Conservation (phyloP, 2,888 invertebrate genomes). For the Melanotus villosus region DNA sequence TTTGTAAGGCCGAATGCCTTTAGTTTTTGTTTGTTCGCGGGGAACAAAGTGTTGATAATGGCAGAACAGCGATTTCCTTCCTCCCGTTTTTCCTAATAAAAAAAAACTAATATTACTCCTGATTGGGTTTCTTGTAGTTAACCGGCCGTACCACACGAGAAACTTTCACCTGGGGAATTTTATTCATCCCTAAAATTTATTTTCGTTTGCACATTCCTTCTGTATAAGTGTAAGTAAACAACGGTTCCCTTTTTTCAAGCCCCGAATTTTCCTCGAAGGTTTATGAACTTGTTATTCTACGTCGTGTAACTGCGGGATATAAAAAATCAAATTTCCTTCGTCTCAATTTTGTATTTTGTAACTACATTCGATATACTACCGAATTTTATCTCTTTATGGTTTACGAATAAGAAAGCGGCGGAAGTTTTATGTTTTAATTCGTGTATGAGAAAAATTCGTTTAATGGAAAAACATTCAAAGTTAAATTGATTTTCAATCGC, state of each 20-base stretch:
- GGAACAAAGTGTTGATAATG: constrained; percentile 6
- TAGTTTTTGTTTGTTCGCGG: background rate
- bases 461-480: no score
- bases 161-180: constrained; percentile 9
- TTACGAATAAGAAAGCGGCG: no score
- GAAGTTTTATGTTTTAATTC: no score
- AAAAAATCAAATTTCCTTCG: background rate
- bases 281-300: background rate
- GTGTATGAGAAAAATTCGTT: background rate
- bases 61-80: background rate
- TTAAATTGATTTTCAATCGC: no score
- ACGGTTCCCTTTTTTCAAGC: background rate
- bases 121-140: constrained; percentile 12
- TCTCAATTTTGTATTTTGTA: no score
- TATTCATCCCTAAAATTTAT: constrained; percentile 13
- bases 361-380: no score
- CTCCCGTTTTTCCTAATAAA: background rate
- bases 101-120: constrained; percentile 15
- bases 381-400: no score
- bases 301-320: background rate
- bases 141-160: background rate
- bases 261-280: background rate
- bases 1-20: background rate
- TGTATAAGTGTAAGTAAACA: background rate
- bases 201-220: background rate